Evolutionary conservation across 2,113 vertebrate species (phyloP).

Genomic region (Apodemus sylvaticus): DNA sequence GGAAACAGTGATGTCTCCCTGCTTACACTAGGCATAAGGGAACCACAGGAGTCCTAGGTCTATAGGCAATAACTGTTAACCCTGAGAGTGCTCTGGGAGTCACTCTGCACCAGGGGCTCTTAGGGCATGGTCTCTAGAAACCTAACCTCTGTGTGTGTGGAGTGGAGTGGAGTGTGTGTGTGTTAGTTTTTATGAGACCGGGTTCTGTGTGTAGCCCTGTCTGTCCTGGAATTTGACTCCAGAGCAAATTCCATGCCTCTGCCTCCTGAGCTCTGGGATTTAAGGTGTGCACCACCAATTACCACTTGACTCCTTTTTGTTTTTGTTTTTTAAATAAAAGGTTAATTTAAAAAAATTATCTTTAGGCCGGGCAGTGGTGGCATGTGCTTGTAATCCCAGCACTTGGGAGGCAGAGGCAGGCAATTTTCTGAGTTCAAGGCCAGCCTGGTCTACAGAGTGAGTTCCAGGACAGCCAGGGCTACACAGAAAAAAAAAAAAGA

Average conservation of each 20-base stretch:
- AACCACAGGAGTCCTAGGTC: background rate
- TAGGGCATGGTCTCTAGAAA: fast-evolving
- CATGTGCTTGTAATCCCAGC: no score
- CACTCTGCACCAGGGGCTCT: background rate
- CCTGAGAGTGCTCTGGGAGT: background rate
- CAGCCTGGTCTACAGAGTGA: no score
- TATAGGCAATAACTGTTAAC: fast-evolving
- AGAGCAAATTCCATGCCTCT: background rate
- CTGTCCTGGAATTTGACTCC: background rate
- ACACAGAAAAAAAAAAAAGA: no score
- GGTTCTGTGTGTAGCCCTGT: background rate
- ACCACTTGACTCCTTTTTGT: background rate
- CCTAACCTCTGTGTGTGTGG: background rate
- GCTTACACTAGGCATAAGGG: no score
- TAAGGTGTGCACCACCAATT: background rate
- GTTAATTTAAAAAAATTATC: background rate
- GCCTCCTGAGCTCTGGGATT: background rate
- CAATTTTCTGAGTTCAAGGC: no score
- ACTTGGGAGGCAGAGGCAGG: no score
- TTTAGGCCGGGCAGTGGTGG: no score
- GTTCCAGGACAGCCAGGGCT: no score
- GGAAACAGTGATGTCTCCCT: background rate
- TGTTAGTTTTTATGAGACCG: background rate
- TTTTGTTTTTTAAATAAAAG: background rate
- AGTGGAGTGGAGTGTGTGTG: no score